Evolutionary conservation across 2,113 vertebrate genomes (phyloP).

Genomic region (Tetrax tetrax): DNA sequence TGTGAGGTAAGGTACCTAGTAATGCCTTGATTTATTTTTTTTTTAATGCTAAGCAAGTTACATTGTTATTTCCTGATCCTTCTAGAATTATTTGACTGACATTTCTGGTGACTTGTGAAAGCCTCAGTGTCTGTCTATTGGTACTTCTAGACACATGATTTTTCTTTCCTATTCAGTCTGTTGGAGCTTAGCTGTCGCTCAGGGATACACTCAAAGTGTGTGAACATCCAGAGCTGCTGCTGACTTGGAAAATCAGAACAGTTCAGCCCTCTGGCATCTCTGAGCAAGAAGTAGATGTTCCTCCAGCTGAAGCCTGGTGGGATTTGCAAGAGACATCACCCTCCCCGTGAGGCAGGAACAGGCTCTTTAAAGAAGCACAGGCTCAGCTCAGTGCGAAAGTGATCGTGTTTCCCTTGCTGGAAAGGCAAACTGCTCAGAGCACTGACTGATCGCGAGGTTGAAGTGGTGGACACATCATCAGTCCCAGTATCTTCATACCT

Average conservation of each 20-base stretch:
- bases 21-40: neutral
- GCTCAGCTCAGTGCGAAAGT: neutral
- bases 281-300: neutral
- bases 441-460: fast-evolving
- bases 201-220: neutral
- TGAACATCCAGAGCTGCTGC: fast-evolving
- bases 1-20: neutral
- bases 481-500: neutral
- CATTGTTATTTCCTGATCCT: neutral
- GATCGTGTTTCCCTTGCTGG: fast-evolving
- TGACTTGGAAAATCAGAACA: neutral
- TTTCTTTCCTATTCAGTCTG: neutral
- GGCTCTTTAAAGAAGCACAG: neutral
- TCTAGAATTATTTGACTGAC: neutral
- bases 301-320: fast-evolving
- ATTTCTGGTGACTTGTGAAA: neutral
- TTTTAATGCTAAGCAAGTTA: neutral
- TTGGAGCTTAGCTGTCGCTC: neutral
- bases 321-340: neutral
- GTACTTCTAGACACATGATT: neutral
- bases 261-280: fast-evolving
- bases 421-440: neutral
- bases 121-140: neutral
- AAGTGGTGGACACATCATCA: fast-evolving
- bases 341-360: neutral